Conservation (phyloP, 2,797 vertebrate species). For the Choloepus didactylus region DNA sequence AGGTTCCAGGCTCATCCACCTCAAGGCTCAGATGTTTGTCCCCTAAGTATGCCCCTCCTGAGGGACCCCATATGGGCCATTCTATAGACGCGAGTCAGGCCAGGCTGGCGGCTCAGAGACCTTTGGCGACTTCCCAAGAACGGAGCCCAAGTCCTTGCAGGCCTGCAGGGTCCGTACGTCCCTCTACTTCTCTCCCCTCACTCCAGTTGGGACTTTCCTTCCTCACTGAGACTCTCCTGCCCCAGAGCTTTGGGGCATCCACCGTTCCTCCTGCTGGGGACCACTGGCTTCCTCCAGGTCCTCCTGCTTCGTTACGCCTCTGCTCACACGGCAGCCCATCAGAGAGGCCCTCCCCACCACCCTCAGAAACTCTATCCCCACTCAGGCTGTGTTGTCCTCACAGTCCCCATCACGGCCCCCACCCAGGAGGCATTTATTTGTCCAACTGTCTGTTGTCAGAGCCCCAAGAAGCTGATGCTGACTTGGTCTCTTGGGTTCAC, state of each 20-base stretch:
- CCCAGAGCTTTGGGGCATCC: no score
- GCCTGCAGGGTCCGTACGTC: no score
- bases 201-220: no score
- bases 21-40: not conserved
- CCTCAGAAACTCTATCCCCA: not conserved
- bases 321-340: fast-evolving
- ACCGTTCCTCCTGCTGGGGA: not conserved
- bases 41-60: fast-evolving
- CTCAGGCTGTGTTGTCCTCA: not conserved
- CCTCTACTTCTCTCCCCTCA: no score
- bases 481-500: not conserved
- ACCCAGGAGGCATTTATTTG: fast-evolving
- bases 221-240: not conserved
- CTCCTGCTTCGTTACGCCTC: not conserved
- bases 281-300: no score
- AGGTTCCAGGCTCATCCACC: not conserved
- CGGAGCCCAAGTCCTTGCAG: no score
- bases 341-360: not conserved
- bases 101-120: not conserved
- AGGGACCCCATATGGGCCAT: not conserved
- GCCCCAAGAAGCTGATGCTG: not conserved
- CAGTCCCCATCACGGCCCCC: not conserved
- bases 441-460: not conserved
- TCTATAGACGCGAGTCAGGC: not conserved
- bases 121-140: not conserved